Conservation (phyloP, 2,113 vertebrate species). For the Forbesichthys agassizii region DNA sequence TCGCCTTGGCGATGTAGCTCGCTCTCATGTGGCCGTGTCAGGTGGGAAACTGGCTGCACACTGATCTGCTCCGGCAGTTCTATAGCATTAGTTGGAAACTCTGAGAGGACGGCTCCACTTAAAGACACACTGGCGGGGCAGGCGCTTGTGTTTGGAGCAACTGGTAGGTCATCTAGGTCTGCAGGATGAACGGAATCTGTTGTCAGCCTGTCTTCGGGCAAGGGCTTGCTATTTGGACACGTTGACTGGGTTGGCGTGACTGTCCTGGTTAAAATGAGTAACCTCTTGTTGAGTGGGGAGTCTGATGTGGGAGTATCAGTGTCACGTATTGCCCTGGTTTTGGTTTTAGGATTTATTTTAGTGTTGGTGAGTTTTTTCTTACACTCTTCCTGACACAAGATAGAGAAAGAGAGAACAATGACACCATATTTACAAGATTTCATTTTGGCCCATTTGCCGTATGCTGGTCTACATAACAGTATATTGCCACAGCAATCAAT, state of each 20-base stretch:
- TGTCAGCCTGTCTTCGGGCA: constrained; percentile 2
- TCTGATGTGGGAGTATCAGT: constrained; percentile 4
- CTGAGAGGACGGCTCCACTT: neutral
- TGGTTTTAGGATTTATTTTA: constrained; percentile 39
- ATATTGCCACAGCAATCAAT: no score
- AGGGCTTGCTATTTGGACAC: neutral
- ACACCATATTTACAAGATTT: neutral
- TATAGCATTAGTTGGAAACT: constrained; percentile 15
- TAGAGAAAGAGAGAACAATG: neutral
- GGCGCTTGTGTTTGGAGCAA: neutral
- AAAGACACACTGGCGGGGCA: constrained; percentile 5
- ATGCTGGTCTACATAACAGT: no score
- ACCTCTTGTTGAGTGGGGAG: constrained; percentile 41
- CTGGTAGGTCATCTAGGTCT: constrained; percentile 13
- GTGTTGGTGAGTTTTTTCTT: constrained; percentile 23
- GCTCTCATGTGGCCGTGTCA: neutral
- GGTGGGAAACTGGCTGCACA: neutral
- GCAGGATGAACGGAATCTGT: neutral
- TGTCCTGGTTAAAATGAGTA: constrained; percentile 64
- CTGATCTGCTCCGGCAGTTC: constrained; percentile 10
- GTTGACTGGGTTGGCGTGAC: constrained; percentile 29
- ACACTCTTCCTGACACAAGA: constrained; percentile 41
- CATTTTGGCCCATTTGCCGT: neutral
- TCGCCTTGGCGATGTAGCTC: constrained; percentile 8
- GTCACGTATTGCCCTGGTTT: constrained; percentile 19